Percentiles rank a stretch among this genome's conserved stretches.
phyloP scores from a whole-genome alignment of 2,113 vertebrate genomes.

The Apteryx mantelli region DNA sequence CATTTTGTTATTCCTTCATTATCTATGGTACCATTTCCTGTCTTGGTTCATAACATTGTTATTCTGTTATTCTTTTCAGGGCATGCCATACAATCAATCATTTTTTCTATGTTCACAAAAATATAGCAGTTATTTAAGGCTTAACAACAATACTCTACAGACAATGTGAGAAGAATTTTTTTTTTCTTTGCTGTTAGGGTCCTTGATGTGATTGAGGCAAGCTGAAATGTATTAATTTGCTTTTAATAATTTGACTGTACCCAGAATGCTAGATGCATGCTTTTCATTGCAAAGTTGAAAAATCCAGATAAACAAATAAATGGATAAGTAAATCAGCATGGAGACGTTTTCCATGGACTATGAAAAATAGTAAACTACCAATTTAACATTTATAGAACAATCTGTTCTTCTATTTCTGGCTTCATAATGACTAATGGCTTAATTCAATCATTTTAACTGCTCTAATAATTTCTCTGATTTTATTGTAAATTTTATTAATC shows the following conservation, averaged over 20 bases:
- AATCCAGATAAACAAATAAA: neutral
- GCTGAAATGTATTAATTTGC: neutral
- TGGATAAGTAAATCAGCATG: neutral
- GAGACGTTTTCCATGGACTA: neutral
- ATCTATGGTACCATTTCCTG: neutral
- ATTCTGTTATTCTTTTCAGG: neutral
- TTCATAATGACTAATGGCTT: constrained; percentile 25
- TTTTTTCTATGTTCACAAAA: neutral
- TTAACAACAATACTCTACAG: neutral
- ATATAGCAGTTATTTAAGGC: neutral
- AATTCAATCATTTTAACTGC: neutral
- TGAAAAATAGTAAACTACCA: neutral
- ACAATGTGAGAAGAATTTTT: neutral
- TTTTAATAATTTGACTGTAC: neutral
- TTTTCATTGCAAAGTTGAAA: neutral
- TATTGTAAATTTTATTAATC: constrained; percentile 9
- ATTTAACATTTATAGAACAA: neutral
- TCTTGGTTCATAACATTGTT: neutral
- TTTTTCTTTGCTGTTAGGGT: neutral
- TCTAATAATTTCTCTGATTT: constrained; percentile 17
- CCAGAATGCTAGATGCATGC: neutral
- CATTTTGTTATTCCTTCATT: neutral
- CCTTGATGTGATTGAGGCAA: neutral
- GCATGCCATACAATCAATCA: neutral
- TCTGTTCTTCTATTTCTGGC: neutral